Evolutionary conservation across 2,888 invertebrate genomes (phyloP), one percentile per base, ranked within the genome.

Genomic region (Acrobasis suavella): DNA sequence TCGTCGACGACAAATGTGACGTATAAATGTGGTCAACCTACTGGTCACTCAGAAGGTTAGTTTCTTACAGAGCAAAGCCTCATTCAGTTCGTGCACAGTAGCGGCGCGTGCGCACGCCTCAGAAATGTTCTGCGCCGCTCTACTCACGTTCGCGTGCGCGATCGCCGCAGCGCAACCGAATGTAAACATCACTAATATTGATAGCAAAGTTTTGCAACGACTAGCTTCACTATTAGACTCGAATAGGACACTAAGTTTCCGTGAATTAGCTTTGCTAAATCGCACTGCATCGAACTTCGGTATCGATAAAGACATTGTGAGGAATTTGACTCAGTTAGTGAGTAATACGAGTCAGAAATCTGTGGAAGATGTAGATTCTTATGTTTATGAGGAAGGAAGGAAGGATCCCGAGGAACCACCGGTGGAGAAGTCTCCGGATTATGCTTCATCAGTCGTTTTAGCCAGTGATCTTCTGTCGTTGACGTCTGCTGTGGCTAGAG

Each of bases 381-480:
- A 75, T 63, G 73, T 72, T 56, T 65, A 64, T 9, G 65, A 67
- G 5, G 68, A 67, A 50, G 77, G 73, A 7, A 70, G 71, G 32
- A 72, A 70, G n/a, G 76, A 75, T 6, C 76, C 81, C 9, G 80
- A 81, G 51, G 67, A 87, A 0, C 82, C 80, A 50, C 74, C 85
- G 2, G 76, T 91, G 14, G 87, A 86, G 39, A 91, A 91, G 64
- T 91, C 91, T 0, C 92, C 92, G 0, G 92, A 88, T 74, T 92
- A 92, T 62, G 92, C 91, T 0, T 91, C 91, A 1, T 92, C 92
- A 0, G 88, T 90, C 32, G 91, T 91, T 32, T 72, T 92, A 51
- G 92, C 90, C 0, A 91, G 92, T 73, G 92, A 93, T 72, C 78
- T 94, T 50, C 74, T 93, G 38, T 88, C 93, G 0, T 76, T 94